Conservation (phyloP, 2,888 invertebrate species). For the Alitta virens region DNA sequence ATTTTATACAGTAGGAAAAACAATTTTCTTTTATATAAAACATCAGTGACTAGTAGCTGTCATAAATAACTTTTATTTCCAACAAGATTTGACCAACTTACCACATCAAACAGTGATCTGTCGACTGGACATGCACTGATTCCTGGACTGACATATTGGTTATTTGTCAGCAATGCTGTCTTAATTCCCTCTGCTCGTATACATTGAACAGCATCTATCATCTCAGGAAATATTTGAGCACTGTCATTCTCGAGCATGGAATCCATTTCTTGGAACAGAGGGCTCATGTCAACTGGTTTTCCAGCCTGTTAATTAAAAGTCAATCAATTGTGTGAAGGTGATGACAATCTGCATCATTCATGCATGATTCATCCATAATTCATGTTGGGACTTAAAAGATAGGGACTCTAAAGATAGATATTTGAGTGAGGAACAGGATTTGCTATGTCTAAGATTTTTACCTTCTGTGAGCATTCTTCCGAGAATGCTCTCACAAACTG, state of each 20-base stretch:
- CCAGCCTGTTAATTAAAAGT: neutral
- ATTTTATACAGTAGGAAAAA: too few species aligned
- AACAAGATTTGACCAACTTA: too few species aligned
- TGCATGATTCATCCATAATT: too few species aligned
- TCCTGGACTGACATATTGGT: slow-evolving; percentile 42
- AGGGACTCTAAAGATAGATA: too few species aligned
- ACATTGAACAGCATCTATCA: slow-evolving; percentile 49
- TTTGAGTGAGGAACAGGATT: too few species aligned
- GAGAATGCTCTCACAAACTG: slow-evolving; percentile 55
- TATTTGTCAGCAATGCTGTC: slow-evolving; percentile 59
- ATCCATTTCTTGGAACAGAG: neutral
- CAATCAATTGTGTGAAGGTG: too few species aligned
- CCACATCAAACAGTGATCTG: slow-evolving; percentile 51
- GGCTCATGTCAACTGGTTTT: neutral
- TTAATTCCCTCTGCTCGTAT: slow-evolving; percentile 55
- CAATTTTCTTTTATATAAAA: too few species aligned
- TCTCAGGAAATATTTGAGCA: slow-evolving; percentile 36
- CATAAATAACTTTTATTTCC: too few species aligned
- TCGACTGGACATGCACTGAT: slow-evolving; percentile 34
- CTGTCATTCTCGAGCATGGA: neutral
- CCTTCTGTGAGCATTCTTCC: slow-evolving; percentile 52
- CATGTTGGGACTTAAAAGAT: too few species aligned
- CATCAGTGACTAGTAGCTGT: too few species aligned
- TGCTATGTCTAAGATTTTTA: too few species aligned
- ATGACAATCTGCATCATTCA: too few species aligned